Base-by-base conservation (phyloP, 2,888 invertebrate genomes). In the Amiota communis region DNA sequence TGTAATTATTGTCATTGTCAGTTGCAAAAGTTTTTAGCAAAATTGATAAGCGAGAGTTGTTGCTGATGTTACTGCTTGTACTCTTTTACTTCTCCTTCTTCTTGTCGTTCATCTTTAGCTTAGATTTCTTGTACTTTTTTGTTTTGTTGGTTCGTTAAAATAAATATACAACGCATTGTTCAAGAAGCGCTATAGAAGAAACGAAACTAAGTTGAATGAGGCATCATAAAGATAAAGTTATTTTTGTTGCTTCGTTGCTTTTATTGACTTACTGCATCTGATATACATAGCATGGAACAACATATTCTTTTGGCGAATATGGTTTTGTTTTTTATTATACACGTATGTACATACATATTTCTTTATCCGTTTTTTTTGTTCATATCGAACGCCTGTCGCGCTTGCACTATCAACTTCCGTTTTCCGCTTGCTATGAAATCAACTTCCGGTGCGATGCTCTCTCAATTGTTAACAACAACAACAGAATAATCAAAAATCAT, bases 1-100 rank as follows among this genome's bases (percentile, higher is more conserved):
- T 72, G 71, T 65, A 72, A 72, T 72, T 72, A 72, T 72, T 72
- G 71, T 64, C 64, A 64, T 71, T 71, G 71, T 65, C 65, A 64
- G 71, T 70, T 56, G 57, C 47, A 57, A 70, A 70, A 59, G 57
- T 70, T 70, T 70, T 70, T 57, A 56, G 47, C 15, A 47, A 70
- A 53, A 68, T 57, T 48, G 70, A 70, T 70, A 56, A 57, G 48
- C 49, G 36, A 10, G 36, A 17, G 20, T 23, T 9, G 61, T 61
- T 61, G 8, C 61, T 61, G 8, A 1, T 11, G 8, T 49, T n/a
- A 17, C 49, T 46, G 36, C 59, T 59, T 59, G 17, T 59, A 53
- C 15, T 68, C 17, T 51, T 51, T 68, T 68, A 17, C 17, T 20
- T 49, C 63, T 36, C 6, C 6, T 36, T 36, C 36, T 36, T 36